A percentile compares a stretch with the other conserved stretches of the same genome.
Conservation (phyloP, 2,888 invertebrate species). For the Epirrhoe alternata region DNA sequence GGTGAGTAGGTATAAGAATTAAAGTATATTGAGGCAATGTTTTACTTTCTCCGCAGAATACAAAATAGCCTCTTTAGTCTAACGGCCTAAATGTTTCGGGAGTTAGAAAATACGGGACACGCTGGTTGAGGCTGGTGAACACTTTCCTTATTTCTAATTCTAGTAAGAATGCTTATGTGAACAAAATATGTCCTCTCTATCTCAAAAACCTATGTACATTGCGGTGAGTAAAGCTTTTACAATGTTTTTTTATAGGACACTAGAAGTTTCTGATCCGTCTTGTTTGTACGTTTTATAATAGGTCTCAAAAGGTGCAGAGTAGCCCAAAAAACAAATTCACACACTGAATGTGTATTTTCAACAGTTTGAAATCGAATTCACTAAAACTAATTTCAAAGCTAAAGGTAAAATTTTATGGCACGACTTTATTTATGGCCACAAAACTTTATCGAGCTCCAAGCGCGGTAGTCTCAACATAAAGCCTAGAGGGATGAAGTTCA, state of each 20-base stretch:
- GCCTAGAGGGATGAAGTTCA: slow-evolving; percentile 11
- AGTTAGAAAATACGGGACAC: slow-evolving; percentile 23
- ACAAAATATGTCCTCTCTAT: not conserved
- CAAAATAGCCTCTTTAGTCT: slow-evolving; percentile 35
- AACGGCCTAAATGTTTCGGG: slow-evolving; percentile 26
- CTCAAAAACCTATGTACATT: too few species aligned
- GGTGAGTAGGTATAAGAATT: too few species aligned
- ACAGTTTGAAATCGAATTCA: slow-evolving; percentile 8
- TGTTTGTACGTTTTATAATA: too few species aligned
- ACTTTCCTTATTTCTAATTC: not conserved
- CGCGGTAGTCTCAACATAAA: slow-evolving; percentile 5
- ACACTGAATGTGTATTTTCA: not conserved
- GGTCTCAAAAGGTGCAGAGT: too few species aligned
- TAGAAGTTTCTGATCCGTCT: too few species aligned
- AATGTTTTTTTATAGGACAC: too few species aligned
- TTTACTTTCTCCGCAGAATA: slow-evolving; percentile 33
- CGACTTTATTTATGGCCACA: slow-evolving; percentile 10
- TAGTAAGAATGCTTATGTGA: not conserved
- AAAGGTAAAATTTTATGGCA: slow-evolving; percentile 5
- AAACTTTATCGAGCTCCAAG: slow-evolving; percentile 20
- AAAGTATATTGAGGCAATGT: too few species aligned
- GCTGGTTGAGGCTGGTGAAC: not conserved
- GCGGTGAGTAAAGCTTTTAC: too few species aligned
- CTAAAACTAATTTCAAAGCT: slow-evolving; percentile 2
- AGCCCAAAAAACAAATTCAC: not conserved